Conservation (phyloP, 2,888 invertebrate genomes). For the Agrotis puta region DNA sequence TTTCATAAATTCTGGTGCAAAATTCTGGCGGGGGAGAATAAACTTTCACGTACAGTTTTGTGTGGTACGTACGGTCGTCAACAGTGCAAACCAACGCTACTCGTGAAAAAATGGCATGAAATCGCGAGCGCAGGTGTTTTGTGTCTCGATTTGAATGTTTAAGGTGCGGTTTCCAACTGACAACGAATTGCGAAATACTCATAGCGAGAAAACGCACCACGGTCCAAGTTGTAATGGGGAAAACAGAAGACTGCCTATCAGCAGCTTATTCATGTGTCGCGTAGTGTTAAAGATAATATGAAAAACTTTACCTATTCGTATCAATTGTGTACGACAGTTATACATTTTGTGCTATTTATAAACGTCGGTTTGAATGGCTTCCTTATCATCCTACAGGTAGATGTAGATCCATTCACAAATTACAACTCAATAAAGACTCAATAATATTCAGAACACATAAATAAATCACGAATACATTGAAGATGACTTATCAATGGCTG, state of each 20-base stretch:
- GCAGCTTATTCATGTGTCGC: background rate
- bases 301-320: background rate
- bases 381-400: background rate
- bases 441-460: slow-evolving; percentile 3
- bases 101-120: slow-evolving; percentile 43
- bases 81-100: slow-evolving; percentile 40
- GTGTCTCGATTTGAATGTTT: slow-evolving; percentile 34
- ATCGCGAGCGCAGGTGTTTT: slow-evolving; percentile 47
- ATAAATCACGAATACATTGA: slow-evolving; percentile 20
- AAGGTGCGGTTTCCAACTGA: slow-evolving; percentile 29
- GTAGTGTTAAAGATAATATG: no score
- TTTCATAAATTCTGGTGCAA: slow-evolving; percentile 26
- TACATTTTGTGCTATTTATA: background rate
- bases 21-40: slow-evolving; percentile 22
- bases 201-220: background rate
- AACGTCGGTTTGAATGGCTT: slow-evolving; percentile 4
- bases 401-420: background rate
- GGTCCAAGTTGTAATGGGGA: no score
- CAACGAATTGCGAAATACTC: background rate
- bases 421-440: slow-evolving; percentile 10
- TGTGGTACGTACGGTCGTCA: slow-evolving; percentile 49
- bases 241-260: background rate
- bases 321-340: background rate
- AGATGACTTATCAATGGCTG: slow-evolving; percentile 30
- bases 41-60: slow-evolving; percentile 42